Evolutionary conservation across 2,888 invertebrate species (phyloP), one percentile per base, ranked within the genome.

Genomic region (Megaustenia siamemsis): DNA sequence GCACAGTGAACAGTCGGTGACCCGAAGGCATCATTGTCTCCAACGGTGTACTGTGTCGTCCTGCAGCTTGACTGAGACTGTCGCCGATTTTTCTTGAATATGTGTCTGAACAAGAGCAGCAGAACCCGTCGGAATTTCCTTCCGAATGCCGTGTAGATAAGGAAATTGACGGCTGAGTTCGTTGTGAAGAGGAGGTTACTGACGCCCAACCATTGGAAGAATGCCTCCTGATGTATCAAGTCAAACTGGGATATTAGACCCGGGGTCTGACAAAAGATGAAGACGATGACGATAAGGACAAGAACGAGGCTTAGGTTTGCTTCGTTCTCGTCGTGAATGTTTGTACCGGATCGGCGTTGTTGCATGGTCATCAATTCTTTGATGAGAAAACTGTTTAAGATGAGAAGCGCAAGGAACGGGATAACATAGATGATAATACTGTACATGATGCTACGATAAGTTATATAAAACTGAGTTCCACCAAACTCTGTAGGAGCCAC

Each of bases 121-220:
- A 92, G 87, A 24, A 90, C 89, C 79, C 90, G 89, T 78, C 93
- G 86, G 86, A 93, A 93, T 66, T 90, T 90, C 38, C 90, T 86
- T 5, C 93, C 93, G 63, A 93, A 92, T 6, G 92, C 91, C 24
- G 92, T 92, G 87, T 93, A 93, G 56, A 93, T 92, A 40, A 93
- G 89, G 87, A 93, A 93, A 85, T 93, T 93, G 15, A 93, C 91
- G 24, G 92, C 92, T 0, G 93, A 92, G 87, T 93, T 93, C 28
- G 92, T 86, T 43, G 92, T 90, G 86, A 93, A 91, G 5, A 93
- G 82, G 32, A 90, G 89, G 79, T 93, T 93, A 84, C 91, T 91
- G 28, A 92, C 89, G 66, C 92, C 93, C 28, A 92, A 85, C 89
- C 91, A 92, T 85, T 91, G 90, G 28, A 91, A 81, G 79, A 92